Evolutionary conservation across 2,888 invertebrate genomes (phyloP).

Genomic region (Callyntrura sp.): DNA sequence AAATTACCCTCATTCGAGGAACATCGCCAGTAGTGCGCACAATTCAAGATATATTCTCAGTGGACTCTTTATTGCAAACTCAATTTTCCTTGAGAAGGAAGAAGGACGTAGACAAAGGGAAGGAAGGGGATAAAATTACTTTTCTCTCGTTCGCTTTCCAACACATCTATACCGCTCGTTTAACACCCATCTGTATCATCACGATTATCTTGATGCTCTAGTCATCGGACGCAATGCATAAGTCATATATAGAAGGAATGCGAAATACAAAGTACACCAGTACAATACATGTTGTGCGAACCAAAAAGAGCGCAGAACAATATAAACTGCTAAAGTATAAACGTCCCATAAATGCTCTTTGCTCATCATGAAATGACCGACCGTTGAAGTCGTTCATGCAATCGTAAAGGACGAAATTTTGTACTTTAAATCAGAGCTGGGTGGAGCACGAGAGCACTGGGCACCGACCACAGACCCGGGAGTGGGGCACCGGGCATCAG

Average conservation of each 20-base stretch:
- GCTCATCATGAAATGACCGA: no score
- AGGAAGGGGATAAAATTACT: constrained; percentile 53
- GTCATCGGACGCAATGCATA: constrained; percentile 10
- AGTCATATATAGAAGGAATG: neutral
- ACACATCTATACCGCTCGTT: constrained; percentile 44
- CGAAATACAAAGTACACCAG: neutral
- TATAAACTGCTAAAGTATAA: no score
- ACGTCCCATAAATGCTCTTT: no score
- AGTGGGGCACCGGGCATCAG: no score
- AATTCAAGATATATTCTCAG: constrained; percentile 49
- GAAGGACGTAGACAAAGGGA: constrained; percentile 29
- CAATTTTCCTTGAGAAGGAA: constrained; percentile 54
- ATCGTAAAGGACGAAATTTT: no score
- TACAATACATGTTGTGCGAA: neutral
- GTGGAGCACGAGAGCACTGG: no score
- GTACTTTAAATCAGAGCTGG: no score
- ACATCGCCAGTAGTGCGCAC: neutral
- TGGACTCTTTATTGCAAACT: constrained; percentile 60
- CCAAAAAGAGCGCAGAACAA: no score
- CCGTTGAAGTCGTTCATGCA: no score
- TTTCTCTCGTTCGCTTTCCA: constrained; percentile 5
- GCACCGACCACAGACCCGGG: no score
- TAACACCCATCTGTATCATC: constrained; percentile 60
- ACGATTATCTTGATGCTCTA: no score
- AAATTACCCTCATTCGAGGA: constrained; percentile 8